phyloP scores from a whole-genome alignment of 2,797 vertebrate species.

The Enteromius unitaeniatus region DNA sequence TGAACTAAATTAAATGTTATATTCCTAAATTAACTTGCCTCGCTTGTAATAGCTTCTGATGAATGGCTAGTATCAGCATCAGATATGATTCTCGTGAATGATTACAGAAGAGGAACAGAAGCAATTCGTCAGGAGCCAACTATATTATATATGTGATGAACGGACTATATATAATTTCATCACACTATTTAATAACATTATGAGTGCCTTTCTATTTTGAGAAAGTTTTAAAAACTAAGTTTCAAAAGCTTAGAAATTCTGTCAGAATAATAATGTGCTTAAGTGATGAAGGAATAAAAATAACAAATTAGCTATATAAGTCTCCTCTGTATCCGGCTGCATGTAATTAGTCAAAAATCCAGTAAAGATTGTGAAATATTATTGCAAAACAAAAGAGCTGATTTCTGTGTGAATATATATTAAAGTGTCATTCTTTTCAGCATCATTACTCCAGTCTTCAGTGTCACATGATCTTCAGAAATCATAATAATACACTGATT shows the following conservation, averaged over 20 bases:
- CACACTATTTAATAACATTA: neutral
- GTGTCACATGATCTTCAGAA: too few species aligned
- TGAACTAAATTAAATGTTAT: too few species aligned
- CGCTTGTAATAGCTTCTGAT: too few species aligned
- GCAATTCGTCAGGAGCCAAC: neutral
- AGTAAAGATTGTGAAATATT: neutral
- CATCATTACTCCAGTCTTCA: too few species aligned
- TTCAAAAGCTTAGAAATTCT: neutral
- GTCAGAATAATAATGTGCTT: neutral
- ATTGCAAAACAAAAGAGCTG: rapidly evolving
- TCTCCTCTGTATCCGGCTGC: neutral
- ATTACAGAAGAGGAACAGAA: neutral
- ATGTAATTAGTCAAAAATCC: neutral
- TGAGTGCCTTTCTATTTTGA: neutral
- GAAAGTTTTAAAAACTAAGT: neutral
- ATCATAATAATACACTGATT: too few species aligned
- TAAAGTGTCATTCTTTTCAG: too few species aligned
- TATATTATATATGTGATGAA: neutral
- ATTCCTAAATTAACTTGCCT: too few species aligned
- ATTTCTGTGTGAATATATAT: neutral
- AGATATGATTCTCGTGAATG: too few species aligned
- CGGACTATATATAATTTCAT: neutral
- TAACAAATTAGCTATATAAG: neutral
- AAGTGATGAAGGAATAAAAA: neutral
- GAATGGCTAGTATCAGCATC: too few species aligned